Evolutionary conservation across 2,113 vertebrate genomes (phyloP).

Genomic region (Rhinichthys klamathensis): DNA sequence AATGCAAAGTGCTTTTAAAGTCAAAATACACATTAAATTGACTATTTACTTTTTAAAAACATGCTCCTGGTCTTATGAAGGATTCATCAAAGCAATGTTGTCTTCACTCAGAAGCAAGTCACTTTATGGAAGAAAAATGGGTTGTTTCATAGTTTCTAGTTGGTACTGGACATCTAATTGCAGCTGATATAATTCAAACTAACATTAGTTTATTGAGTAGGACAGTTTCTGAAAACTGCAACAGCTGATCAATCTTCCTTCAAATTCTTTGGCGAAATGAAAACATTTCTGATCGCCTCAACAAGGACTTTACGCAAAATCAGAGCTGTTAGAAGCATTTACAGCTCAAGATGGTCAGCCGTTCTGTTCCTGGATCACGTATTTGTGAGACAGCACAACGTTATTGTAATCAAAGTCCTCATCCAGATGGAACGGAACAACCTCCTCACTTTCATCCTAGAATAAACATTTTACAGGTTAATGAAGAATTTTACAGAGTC

Average conservation of each 20-base stretch:
- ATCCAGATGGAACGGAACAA: constrained; percentile 77
- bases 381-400: constrained; percentile 73
- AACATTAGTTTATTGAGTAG: not conserved
- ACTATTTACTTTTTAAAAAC: not conserved
- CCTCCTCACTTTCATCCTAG: constrained; percentile 71
- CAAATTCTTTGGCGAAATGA: constrained; percentile 4
- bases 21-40: not conserved
- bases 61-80: not conserved
- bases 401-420: constrained; percentile 80
- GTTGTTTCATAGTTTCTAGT: not conserved
- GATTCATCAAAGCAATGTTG: not conserved
- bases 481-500: not conserved
- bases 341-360: constrained; percentile 33
- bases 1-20: not conserved
- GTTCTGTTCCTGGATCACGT: constrained; percentile 54
- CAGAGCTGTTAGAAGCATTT: constrained; percentile 16
- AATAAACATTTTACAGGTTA: constrained; percentile 25
- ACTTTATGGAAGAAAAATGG: not conserved
- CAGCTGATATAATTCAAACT: too few relatives aligned
- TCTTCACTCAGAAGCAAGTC: not conserved
- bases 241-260: not conserved
- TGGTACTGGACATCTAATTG: not conserved
- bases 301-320: constrained; percentile 8
- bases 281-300: not conserved
- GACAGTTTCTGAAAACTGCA: not conserved